Percentiles rank a stretch among this genome's conserved stretches.
These are phyloP conservation scores for Pheosia tremula DNA, from an alignment of 2,888 invertebrate genomes.

Conservation along the genomic window DNA sequence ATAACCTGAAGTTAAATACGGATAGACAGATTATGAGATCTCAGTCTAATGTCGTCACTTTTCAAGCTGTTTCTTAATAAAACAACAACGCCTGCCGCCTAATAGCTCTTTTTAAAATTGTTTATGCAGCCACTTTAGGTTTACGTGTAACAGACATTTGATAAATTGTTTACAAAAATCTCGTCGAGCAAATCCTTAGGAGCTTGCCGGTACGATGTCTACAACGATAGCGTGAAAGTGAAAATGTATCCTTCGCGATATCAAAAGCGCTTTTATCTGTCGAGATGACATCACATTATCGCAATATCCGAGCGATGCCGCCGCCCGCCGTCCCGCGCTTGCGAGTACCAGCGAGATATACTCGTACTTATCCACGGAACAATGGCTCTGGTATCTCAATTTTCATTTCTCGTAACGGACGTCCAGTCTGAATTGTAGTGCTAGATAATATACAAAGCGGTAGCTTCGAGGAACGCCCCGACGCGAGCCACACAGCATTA, in stretches of 20 bases:
- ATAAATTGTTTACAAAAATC: slow-evolving; percentile 31
- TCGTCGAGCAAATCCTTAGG: slow-evolving; percentile 28
- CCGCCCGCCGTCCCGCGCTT: slow-evolving; percentile 63
- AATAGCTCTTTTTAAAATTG: not conserved
- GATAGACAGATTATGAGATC: no score
- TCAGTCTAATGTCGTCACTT: no score
- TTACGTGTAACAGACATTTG: slow-evolving; percentile 13
- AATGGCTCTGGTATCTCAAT: slow-evolving; percentile 6
- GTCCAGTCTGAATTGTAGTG: slow-evolving; percentile 2
- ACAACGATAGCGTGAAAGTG: slow-evolving; percentile 58
- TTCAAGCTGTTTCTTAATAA: not conserved
- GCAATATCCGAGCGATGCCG: slow-evolving; percentile 75
- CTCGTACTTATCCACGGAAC: slow-evolving; percentile 39
- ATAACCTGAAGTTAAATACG: no score
- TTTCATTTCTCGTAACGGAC: not conserved
- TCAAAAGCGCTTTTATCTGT: slow-evolving; percentile 73
- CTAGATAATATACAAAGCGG: slow-evolving; percentile 4
- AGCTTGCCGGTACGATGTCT: slow-evolving; percentile 7
- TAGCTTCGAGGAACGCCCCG: not conserved
- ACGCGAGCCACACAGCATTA: not conserved
- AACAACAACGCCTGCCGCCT: not conserved
- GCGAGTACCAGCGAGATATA: slow-evolving; percentile 81
- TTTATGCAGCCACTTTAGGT: not conserved
- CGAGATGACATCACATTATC: slow-evolving; percentile 77
- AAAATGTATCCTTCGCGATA: slow-evolving; percentile 68